These are phyloP conservation scores for Zosterops borbonicus DNA, from an alignment of 2,113 vertebrate species.

Conservation along the genomic window DNA sequence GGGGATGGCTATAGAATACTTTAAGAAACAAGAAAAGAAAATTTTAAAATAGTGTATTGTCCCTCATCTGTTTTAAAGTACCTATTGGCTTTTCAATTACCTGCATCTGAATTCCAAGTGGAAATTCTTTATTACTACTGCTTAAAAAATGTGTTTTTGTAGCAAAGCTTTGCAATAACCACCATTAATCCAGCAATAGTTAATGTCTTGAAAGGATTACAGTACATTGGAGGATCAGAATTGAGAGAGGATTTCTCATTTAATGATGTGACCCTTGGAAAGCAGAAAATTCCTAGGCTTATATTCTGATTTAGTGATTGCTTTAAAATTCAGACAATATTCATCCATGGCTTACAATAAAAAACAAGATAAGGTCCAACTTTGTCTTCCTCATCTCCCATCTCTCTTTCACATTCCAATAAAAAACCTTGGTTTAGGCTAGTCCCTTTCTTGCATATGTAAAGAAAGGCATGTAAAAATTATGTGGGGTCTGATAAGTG, in stretches of 20 bases:
- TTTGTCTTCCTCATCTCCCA: background rate
- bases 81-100: background rate
- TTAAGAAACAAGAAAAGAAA: background rate
- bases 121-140: background rate
- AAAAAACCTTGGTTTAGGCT: background rate
- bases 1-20: background rate
- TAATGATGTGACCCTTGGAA: background rate
- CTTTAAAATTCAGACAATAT: background rate
- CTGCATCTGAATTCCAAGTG: background rate
- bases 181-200: background rate
- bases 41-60: background rate
- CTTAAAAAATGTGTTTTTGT: background rate
- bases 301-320: background rate
- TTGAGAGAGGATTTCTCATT: constrained; percentile 21
- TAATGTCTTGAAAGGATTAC: constrained; percentile 14
- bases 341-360: background rate
- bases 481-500: accelerated
- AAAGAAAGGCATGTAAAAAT: background rate
- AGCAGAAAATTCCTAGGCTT: background rate
- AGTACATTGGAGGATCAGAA: constrained; percentile 2
- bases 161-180: background rate
- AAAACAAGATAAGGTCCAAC: background rate
- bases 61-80: background rate
- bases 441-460: background rate
- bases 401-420: background rate